Evolutionary conservation across 2,113 vertebrate genomes (phyloP), one percentile per base, ranked within the genome.

Genomic region (Atrichornis clamosus): DNA sequence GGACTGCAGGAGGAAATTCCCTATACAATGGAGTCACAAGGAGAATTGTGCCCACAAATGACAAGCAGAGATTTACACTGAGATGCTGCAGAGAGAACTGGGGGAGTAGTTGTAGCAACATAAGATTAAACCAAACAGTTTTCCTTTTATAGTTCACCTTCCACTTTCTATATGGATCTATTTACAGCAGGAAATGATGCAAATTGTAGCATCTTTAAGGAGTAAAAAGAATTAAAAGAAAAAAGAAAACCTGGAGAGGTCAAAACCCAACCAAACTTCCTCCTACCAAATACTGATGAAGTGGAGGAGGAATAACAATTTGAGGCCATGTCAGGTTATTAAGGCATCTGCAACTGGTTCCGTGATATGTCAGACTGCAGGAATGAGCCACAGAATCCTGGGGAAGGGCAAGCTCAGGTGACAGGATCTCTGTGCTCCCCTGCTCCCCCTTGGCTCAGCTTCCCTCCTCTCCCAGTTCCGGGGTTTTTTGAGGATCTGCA

Each of bases 71-170:
- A 81, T 96, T 93, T 86, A 83, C 83, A 88, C 87, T 91, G 46
- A 42, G 62, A 55, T 52, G 82, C 82, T 86, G 88, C 59, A 28
- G 46, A 73, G 77, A 72, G 81, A 82, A 58, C 70, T 97, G 95
- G 76, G 68, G 95, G 93, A 80, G 93, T 94, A 96, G 88, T 91
- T 96, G 90, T 94, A 94, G 56, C 93, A 90, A 84, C 76, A 92
- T 4, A 87, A 90, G 83, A 76, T 84, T 87, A 82, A 90, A 46
- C 22, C 76, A 87, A 93, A 85, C 22, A 63, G 37, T 80, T 92
- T 91, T 90, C 93, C 76, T 82, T 95, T 97, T 90, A 93, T 90
- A 96, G 80, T 70, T 95, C 96, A 93, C 95, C 96, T 96, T 97
- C 64, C 72, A 7, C 86, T 94, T 93, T 91, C 91, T 94, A 27